Evolutionary conservation across 2,888 invertebrate genomes (phyloP), one percentile per base, ranked within the genome.

Genomic region (Calliphora vomitoria): DNA sequence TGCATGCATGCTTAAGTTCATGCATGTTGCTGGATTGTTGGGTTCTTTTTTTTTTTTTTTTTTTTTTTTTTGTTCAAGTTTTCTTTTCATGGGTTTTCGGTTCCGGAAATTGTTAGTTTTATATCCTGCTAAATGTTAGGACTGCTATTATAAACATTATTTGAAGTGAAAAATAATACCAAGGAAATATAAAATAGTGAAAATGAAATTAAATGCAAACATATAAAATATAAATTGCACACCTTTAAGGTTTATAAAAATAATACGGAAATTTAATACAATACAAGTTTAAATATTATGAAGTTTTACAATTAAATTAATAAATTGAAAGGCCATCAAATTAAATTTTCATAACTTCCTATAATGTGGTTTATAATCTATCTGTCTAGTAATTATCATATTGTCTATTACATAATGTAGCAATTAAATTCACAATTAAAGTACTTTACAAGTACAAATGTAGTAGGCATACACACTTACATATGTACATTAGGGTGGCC

Each of bases 31-130:
- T 71, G 47, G 53, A 62, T 64, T 66, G 55, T 38, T 71, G 47
- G 53, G 50, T 64, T 66, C 20, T 6, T 62, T 38, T 76, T 72
- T 20, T 71, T 72, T 20, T 25, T 47, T 0, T 25, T 44, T 44
- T 75, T 72, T 20, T 71, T 72, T 20, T 25, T 47, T 0, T 25
- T 44, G 13, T 75, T 38, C 13, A 47, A 66, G 10, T 78, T 66
- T 69, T 62, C n/a, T 15, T 64, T 83, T 71, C 20, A 62, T 78
- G 64, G 41, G 18, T 76, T 62, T 55, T 47, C 15, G 58, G 60
- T 76, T 69, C 69, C 85, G 85, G 68, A 76, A 85, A 81, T 85
- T 81, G 80, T 81, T 85, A 76, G 62, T 85, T 81, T 75, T 62
- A 85, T 85, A 81, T 85, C 85, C 85, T 75, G 69, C 15, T 69